These are phyloP conservation scores for Brachyopa scutellaris DNA, from an alignment of 2,888 invertebrate genomes.

Conservation along the genomic window DNA sequence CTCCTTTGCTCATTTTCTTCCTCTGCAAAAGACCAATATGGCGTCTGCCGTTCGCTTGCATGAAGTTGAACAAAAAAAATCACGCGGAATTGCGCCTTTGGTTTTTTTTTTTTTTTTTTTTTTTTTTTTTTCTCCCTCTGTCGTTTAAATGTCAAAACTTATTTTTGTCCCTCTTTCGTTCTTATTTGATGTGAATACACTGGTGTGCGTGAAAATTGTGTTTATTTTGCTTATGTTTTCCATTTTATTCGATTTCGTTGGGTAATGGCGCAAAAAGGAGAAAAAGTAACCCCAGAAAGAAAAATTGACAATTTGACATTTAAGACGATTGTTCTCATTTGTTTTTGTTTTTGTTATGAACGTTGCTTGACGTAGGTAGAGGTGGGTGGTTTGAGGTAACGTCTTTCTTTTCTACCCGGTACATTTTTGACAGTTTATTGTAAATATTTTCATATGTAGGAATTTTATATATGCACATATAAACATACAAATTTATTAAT, in stretches of 20 bases:
- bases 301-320: constrained; percentile 43
- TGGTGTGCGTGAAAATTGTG: constrained; percentile 24
- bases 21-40: constrained; percentile 48
- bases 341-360: constrained; percentile 52
- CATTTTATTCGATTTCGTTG: constrained; percentile 21
- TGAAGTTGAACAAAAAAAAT: constrained; percentile 16
- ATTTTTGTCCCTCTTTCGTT: constrained; percentile 55
- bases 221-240: constrained; percentile 55
- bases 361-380: not conserved
- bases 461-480: not conserved
- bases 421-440: not conserved
- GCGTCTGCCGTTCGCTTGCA: constrained; percentile 49
- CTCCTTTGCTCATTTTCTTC: not conserved
- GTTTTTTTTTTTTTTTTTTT: not conserved
- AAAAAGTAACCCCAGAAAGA: not conserved
- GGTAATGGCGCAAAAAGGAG: constrained; percentile 32
- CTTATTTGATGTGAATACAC: not conserved
- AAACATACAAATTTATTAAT: no score
- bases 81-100: constrained; percentile 47
- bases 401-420: not conserved
- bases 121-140: constrained; percentile 38
- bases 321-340: not conserved
- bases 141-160: constrained; percentile 59
- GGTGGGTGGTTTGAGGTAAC: not conserved
- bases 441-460: constrained; percentile 2